These are phyloP conservation scores for Leptodactylus fuscus DNA, from an alignment of 2,113 vertebrate genomes.

Conservation along the genomic window DNA sequence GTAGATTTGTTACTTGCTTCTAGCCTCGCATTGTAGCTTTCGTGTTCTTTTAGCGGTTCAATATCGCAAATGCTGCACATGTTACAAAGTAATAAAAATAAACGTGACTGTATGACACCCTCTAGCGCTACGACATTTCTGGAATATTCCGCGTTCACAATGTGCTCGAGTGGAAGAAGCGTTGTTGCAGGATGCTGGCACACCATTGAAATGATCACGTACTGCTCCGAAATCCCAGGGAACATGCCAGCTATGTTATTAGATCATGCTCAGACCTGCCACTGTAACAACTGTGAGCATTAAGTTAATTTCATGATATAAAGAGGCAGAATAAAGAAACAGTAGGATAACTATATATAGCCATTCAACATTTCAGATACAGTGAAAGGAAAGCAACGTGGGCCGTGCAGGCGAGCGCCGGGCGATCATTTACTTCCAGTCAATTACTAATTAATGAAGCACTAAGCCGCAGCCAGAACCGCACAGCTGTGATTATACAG, in stretches of 20 bases:
- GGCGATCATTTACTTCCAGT: constrained; percentile 70
- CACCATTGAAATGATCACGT: constrained; percentile 16
- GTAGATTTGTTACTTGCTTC: no score
- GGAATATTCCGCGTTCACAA: background rate
- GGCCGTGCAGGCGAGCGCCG: constrained; percentile 63
- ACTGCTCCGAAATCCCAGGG: background rate
- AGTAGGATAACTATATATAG: constrained; percentile 58
- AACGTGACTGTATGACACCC: no score
- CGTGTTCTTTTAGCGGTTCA: no score
- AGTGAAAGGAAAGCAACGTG: constrained; percentile 62
- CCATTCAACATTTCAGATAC: constrained; percentile 63
- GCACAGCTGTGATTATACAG: constrained; percentile 62
- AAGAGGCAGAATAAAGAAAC: constrained; percentile 63
- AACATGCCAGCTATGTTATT: constrained; percentile 48
- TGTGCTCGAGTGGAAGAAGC: constrained; percentile 4
- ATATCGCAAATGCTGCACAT: no score
- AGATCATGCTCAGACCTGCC: constrained; percentile 47
- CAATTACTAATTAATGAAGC: constrained; percentile 72
- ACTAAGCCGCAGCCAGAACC: constrained; percentile 65
- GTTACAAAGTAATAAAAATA: no score
- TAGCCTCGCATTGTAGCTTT: no score
- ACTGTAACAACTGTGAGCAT: constrained; percentile 48
- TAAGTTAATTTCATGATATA: constrained; percentile 50
- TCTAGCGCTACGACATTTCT: no score
- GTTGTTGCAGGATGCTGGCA: constrained; percentile 20